These are phyloP conservation scores for Lottia scabra DNA, from an alignment of 2,888 invertebrate species.

Conservation along the genomic window DNA sequence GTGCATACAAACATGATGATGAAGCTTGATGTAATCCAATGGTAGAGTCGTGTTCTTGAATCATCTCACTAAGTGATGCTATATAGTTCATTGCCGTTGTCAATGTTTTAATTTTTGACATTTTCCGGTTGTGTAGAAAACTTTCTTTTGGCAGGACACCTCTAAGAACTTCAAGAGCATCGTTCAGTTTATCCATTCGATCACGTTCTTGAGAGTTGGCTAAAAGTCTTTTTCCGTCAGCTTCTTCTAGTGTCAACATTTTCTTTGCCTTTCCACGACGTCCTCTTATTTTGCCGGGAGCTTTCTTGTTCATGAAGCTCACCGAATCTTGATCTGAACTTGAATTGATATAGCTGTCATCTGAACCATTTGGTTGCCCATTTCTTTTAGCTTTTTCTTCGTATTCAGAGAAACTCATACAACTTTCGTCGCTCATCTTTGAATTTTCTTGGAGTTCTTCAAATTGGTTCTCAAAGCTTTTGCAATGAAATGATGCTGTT, in stretches of 20 bases:
- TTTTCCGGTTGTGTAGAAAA: constrained; percentile 36
- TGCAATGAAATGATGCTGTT: neutral
- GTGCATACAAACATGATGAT: neutral
- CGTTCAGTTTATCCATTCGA: constrained; percentile 46
- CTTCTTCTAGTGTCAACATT: constrained; percentile 15
- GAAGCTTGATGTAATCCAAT: neutral
- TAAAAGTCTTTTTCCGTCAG: constrained; percentile 36
- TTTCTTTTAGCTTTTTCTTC: neutral
- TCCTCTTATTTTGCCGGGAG: neutral
- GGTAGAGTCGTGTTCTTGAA: constrained; percentile 30
- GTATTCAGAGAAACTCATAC: neutral
- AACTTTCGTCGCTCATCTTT: neutral
- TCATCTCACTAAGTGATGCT: constrained; percentile 36
- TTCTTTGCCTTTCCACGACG: constrained; percentile 10
- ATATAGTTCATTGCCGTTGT: constrained; percentile 50
- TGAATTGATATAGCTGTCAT: neutral
- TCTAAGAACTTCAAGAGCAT: constrained; percentile 42
- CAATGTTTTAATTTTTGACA: constrained; percentile 52
- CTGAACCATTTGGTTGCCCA: neutral
- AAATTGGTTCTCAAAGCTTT: too few relatives aligned
- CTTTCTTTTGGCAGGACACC: constrained; percentile 41
- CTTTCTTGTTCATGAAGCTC: neutral
- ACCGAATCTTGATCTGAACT: neutral
- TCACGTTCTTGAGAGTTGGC: constrained; percentile 48
- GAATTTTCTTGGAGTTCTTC: too few relatives aligned